phyloP scores from a whole-genome alignment of 1,140 invertebrate genomes.

The Metaphire vulgaris region DNA sequence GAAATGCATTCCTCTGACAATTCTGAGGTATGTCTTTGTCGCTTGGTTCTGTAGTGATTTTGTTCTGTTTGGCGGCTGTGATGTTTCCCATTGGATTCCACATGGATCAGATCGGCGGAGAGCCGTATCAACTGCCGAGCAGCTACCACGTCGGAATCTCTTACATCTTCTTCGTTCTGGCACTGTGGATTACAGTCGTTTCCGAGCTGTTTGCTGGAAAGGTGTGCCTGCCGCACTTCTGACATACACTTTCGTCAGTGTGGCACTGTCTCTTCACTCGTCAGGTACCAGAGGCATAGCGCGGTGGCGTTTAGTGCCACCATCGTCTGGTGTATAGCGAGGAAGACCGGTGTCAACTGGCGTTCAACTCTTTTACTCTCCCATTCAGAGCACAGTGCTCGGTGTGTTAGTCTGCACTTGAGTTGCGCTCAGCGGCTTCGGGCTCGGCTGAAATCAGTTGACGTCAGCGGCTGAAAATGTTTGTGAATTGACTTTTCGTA shows the following conservation, averaged over 20 bases:
- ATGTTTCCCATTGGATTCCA: constrained; percentile 94
- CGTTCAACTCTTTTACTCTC: too few species aligned
- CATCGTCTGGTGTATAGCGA: too few species aligned
- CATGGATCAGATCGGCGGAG: constrained; percentile 88
- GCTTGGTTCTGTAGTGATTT: constrained; percentile 69
- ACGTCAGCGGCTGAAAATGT: too few species aligned
- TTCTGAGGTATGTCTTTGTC: too few species aligned
- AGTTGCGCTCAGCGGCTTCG: too few species aligned
- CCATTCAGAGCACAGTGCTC: too few species aligned
- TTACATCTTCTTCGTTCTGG: constrained; percentile 88
- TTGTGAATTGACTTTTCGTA: too few species aligned
- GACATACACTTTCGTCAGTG: constrained; percentile 8
- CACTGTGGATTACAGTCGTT: constrained; percentile 90
- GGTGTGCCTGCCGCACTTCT: constrained; percentile 80
- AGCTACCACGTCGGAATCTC: constrained; percentile 91
- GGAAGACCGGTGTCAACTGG: too few species aligned
- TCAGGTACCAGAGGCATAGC: background rate
- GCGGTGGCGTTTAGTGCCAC: too few species aligned
- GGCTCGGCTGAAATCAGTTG: too few species aligned
- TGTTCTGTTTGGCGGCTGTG: constrained; percentile 87
- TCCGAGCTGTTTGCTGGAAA: constrained; percentile 95
- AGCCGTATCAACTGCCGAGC: constrained; percentile 88
- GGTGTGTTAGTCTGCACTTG: too few species aligned
- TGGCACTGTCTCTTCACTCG: background rate
- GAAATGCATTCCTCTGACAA: too few species aligned